Base-by-base conservation (phyloP, 2,888 invertebrate genomes). In the Quadroppia sp. region DNA sequence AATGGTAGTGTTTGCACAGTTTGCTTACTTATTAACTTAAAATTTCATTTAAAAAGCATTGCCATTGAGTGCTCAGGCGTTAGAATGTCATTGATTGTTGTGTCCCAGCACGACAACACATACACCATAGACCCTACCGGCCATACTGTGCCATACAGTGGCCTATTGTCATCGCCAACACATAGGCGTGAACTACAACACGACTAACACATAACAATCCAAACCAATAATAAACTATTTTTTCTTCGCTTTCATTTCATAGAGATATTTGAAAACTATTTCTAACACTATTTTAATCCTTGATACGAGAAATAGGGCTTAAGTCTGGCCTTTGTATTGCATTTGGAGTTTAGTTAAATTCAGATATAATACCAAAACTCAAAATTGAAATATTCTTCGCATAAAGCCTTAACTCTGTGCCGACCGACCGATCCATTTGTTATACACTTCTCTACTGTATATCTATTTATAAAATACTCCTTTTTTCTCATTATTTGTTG, bases 141-240 rank as follows among this genome's bases (percentile, higher is more conserved):
- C 30, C 13, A 59, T 20, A 28, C 56, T 23, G 11, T 28, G 11
- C 32, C 59, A 30, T 9, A 36, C 17, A 13, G 17, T 59, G 59
- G 28, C 30, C 61, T 32, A 30, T 61, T 61, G 45, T 45, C 2
- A 28, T 4, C 28, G 7, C 42, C 40, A 67, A 67, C 23, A 67
- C 67, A 67, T 67, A 67, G 67, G 67, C 67, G 67, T 67, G 67
- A 67, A 67, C 67, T 67, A 67, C 67, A 67, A 67, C 67, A 67
- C 67, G n/a, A 25, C 67, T 67, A 67, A 67, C 67, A 67, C 17
- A 32, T n/a, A 53, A 6, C 56, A 67, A 67, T 67, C 20, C 25
- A 67, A 42, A 67, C 42, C 9, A 67, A 67, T 67, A 67, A 67
- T 67, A 67, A 67, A 67, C 67, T 67, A n/a, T 67, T 67, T 23